Evolutionary conservation across 2,888 invertebrate genomes (phyloP).

Genomic region (Drosophila sordidapex): DNA sequence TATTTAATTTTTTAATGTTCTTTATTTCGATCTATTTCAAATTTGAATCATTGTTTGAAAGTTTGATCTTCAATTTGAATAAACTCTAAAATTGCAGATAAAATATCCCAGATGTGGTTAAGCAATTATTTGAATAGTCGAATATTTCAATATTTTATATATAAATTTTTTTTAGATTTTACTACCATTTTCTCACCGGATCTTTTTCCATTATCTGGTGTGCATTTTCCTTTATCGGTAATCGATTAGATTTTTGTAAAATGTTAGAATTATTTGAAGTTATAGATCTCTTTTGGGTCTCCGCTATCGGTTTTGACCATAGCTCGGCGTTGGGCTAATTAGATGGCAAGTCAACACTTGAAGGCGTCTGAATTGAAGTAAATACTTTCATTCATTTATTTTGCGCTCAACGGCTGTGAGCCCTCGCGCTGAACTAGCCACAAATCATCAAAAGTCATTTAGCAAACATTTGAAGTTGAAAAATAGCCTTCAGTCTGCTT

Average conservation of each 20-base stretch:
- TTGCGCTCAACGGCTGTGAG: slow-evolving; percentile 57
- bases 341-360: slow-evolving; percentile 74
- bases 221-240: not conserved
- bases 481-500: slow-evolving; percentile 82
- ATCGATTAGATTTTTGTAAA: not conserved
- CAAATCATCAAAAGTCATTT: slow-evolving; percentile 82
- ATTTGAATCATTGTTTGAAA: not conserved
- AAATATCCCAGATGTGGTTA: not conserved
- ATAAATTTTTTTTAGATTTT: not conserved
- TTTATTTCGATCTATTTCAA: not conserved
- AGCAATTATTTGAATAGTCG: not conserved
- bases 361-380: slow-evolving; percentile 69
- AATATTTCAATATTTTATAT: not conserved
- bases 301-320: not conserved
- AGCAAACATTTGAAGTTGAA: slow-evolving; percentile 83
- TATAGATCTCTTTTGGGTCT: not conserved
- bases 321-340: slow-evolving; percentile 63
- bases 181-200: not conserved
- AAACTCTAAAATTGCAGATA: not conserved
- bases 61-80: not conserved
- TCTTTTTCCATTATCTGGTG: not conserved
- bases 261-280: not conserved
- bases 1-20: no score
- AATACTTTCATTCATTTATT: slow-evolving; percentile 81
- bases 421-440: slow-evolving; percentile 61